Evolutionary conservation across 2,113 vertebrate species (phyloP).

Genomic region (Siniperca chuatsi): DNA sequence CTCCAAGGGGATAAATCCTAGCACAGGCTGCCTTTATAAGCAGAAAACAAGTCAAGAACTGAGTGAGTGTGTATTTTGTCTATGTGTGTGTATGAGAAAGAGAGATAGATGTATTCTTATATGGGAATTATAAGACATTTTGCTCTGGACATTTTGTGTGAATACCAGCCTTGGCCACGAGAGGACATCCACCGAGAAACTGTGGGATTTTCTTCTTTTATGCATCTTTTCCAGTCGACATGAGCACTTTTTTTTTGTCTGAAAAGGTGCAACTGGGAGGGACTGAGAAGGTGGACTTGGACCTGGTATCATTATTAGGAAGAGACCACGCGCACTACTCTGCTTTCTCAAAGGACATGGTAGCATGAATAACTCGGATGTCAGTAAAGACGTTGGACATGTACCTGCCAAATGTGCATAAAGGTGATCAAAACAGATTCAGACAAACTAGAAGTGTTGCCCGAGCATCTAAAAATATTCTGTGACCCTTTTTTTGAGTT

Average conservation of each 20-base stretch:
- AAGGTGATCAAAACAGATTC: slow-evolving; percentile 12
- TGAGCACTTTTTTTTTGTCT: slow-evolving; percentile 21
- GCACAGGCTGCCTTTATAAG: slow-evolving; percentile 68
- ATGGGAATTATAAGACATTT: slow-evolving; percentile 64
- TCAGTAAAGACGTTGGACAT: slow-evolving; percentile 24
- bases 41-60: slow-evolving; percentile 56
- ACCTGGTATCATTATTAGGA: slow-evolving; percentile 9
- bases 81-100: slow-evolving; percentile 45
- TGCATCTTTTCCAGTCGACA: slow-evolving; percentile 32
- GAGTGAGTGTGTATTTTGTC: slow-evolving; percentile 55
- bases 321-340: slow-evolving; percentile 27
- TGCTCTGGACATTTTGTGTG: slow-evolving; percentile 39
- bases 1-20: slow-evolving; percentile 97
- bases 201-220: slow-evolving; percentile 39
- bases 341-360: slow-evolving; percentile 35
- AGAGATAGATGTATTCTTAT: slow-evolving; percentile 63
- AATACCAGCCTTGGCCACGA: slow-evolving; percentile 22
- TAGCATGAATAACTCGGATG: slow-evolving; percentile 41
- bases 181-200: slow-evolving; percentile 48
- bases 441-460: background rate
- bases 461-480: slow-evolving; percentile 24
- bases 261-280: slow-evolving; percentile 24
- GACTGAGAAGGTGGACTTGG: slow-evolving; percentile 38
- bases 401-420: slow-evolving; percentile 32
- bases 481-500: slow-evolving; percentile 1